Conservation (phyloP, 2,888 invertebrate genomes). For the Chaetogeoica ovagalla region DNA sequence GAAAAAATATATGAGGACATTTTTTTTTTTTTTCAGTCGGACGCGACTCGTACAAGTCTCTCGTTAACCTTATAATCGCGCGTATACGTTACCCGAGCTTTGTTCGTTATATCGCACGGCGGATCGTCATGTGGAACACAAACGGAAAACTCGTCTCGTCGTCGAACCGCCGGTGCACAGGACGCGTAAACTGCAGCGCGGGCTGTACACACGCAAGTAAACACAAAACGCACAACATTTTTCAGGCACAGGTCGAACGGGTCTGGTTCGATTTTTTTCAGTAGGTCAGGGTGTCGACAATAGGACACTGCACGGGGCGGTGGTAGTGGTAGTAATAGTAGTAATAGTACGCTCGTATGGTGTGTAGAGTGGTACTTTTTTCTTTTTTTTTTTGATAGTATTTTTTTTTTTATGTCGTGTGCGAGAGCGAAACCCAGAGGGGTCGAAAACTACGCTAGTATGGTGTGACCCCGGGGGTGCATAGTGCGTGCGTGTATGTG, state of each 20-base stretch:
- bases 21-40: too few species aligned
- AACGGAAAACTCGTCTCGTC: not conserved
- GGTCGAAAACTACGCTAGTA: conserved; percentile 42
- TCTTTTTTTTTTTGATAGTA: conserved; percentile 8
- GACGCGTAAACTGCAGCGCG: not conserved
- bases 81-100: conserved; percentile 2
- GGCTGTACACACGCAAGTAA: not conserved
- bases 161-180: not conserved
- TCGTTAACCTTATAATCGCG: too few species aligned
- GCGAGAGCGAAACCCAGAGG: conserved; percentile 28
- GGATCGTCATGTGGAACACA: not conserved
- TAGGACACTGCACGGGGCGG: conserved; percentile 40
- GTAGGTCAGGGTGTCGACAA: conserved; percentile 53
- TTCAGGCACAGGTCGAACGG: conserved; percentile 39
- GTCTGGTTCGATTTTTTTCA: conserved; percentile 52
- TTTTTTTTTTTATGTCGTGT: conserved; percentile 45
- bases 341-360: conserved; percentile 10
- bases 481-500: not conserved
- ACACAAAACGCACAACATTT: conserved; percentile 37
- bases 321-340: conserved; percentile 21
- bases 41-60: too few species aligned
- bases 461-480: conserved; percentile 25
- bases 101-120: not conserved
- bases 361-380: not conserved
- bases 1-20: too few species aligned